A percentile compares a stretch with the other conserved stretches of the same genome.
phyloP scores from a whole-genome alignment of 2,888 invertebrate species.

The Stenichneumon culpator region DNA sequence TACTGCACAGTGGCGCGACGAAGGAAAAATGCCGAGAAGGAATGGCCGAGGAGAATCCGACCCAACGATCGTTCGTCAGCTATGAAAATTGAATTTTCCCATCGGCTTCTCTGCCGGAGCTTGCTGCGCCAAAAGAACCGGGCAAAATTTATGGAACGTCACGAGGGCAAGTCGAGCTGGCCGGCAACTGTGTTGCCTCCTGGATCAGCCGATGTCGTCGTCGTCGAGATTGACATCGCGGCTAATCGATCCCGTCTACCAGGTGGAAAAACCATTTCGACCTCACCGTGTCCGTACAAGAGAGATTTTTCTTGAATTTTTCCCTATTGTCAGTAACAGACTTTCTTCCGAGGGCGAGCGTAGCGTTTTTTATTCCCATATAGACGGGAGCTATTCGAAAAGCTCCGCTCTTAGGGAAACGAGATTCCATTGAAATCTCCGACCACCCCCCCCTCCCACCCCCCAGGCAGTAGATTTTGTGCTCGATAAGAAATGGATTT shows the following conservation, averaged over 20 bases:
- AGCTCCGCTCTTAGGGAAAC: slow-evolving; percentile 30
- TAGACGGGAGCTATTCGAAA: slow-evolving; percentile 8
- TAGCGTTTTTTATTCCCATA: slow-evolving; percentile 16
- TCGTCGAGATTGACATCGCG: slow-evolving; percentile 17
- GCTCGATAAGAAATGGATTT: neutral
- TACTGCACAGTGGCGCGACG: neutral
- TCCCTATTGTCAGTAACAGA: slow-evolving; percentile 48
- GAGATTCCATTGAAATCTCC: slow-evolving; percentile 37
- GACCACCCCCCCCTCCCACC: neutral
- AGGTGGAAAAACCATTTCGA: slow-evolving; percentile 57
- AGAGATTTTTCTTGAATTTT: slow-evolving; percentile 44
- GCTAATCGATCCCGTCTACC: slow-evolving; percentile 61
- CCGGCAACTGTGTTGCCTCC: slow-evolving; percentile 45
- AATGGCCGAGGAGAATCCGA: neutral
- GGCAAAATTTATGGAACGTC: slow-evolving; percentile 76
- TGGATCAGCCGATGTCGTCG: slow-evolving; percentile 14
- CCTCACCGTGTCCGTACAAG: neutral
- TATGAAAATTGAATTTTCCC: slow-evolving; percentile 78
- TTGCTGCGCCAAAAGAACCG: slow-evolving; percentile 63
- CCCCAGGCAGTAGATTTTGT: neutral
- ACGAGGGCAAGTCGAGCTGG: slow-evolving; percentile 67
- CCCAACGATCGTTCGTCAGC: slow-evolving; percentile 73
- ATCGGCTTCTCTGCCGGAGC: neutral
- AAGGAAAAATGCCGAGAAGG: neutral
- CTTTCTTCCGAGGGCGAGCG: neutral